phyloP scores from a whole-genome alignment of 2,113 vertebrate species.

The Hippolais icterina region DNA sequence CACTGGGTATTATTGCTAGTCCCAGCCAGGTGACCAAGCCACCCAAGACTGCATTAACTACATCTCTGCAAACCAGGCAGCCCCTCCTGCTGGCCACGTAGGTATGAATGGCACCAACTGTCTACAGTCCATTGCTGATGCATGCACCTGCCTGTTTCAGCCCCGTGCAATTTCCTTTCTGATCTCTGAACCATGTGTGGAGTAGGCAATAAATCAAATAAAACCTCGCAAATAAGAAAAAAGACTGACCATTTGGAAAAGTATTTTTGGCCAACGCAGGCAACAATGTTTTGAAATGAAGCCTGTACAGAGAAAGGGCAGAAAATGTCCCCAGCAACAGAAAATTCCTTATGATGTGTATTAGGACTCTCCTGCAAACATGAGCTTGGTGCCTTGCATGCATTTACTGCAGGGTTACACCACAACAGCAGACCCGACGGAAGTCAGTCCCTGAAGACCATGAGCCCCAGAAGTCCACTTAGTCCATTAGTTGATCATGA shows the following conservation, averaged over 20 bases:
- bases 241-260: neutral
- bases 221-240: neutral
- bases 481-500: neutral
- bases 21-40: neutral
- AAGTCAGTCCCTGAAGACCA: neutral
- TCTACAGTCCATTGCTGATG: neutral
- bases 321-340: neutral
- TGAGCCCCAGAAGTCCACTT: neutral
- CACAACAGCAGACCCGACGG: neutral
- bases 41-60: neutral
- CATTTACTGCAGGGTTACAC: neutral
- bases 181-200: neutral
- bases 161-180: neutral
- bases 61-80: neutral
- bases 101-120: neutral
- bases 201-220: neutral
- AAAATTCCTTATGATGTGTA: neutral
- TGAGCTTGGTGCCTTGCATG: neutral
- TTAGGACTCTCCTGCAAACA: neutral
- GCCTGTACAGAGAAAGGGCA: neutral
- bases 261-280: neutral
- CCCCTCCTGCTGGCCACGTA: accelerated
- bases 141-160: neutral
- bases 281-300: neutral
- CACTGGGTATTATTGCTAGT: neutral